phyloP scores from a whole-genome alignment of 2,797 vertebrate genomes.

The Petrocephalus sullivani region DNA sequence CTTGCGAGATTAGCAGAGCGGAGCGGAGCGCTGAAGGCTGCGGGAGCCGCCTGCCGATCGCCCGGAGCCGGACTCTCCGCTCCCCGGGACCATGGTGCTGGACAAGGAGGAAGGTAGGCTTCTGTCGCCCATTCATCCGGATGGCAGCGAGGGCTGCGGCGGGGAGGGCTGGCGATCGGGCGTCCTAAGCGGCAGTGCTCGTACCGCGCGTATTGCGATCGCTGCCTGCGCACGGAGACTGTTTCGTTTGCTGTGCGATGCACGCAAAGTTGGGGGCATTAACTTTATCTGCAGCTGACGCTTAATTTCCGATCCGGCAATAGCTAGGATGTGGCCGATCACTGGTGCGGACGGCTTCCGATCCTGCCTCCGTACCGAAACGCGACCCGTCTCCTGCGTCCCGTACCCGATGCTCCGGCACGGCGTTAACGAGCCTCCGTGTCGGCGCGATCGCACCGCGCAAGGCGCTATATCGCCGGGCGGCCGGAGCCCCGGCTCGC shows the following conservation, averaged over 20 bases:
- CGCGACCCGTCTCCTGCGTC: neutral
- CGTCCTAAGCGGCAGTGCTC: neutral
- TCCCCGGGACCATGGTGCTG: conserved; percentile 97
- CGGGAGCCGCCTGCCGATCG: conserved; percentile 82
- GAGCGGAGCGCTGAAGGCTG: conserved; percentile 61
- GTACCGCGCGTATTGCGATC: neutral
- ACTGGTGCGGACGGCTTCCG: neutral
- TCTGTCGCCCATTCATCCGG: conserved; percentile 17
- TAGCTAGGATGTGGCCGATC: neutral
- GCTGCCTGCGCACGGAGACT: neutral
- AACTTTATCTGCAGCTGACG: neutral
- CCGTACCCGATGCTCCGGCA: neutral
- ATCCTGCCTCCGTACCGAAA: neutral
- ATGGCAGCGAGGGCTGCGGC: neutral
- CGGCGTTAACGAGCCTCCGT: neutral
- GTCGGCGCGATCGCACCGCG: neutral
- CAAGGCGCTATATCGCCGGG: neutral
- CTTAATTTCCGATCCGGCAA: neutral
- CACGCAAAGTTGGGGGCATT: conserved; percentile 18
- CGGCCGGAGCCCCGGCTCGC: neutral
- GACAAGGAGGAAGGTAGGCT: conserved; percentile 99
- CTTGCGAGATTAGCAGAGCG: conserved; percentile 52
- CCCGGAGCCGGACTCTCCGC: conserved; percentile 81
- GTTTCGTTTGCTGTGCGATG: conserved; percentile 4
- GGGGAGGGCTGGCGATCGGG: neutral